Evolutionary conservation across 2,888 invertebrate genomes (phyloP), one percentile per base, ranked within the genome.

Genomic region (Ashinkailepas kermadecensis): DNA sequence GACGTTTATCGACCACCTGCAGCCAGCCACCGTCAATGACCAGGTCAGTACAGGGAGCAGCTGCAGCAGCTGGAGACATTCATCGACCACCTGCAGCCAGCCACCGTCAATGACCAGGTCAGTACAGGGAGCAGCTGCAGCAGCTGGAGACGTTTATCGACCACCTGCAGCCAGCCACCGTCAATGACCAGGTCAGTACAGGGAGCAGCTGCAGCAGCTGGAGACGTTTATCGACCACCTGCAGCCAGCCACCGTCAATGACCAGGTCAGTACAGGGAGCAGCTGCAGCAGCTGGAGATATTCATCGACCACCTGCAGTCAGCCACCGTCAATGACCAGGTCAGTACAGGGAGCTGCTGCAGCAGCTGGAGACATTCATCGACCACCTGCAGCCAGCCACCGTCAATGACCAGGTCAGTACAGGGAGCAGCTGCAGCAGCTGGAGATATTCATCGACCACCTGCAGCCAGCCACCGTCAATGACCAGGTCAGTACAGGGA

Each of bases 61-160:
- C 89, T 99, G 83, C 97, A 97, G 86, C 96, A 98, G 87, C 88
- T 99, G 82, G 97, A 98, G 86, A 91, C 94, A 87, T 98, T 98
- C 86, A 87, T 89, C 82, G 89, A 90, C 82, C 90, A 90, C 86
- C 86, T 92, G 25, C 90, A 91, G 87, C 86, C 89, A 2, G 86
- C 87, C 80, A 89, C 90, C 21, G 91, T 99, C 23, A 99, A 99
- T 88, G 96, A 98, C 86, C 95, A 96, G 88, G 95, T 59, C 23
- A 58, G 79, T 54, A 25, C 12, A n/a, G 39, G 39, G 39, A 97
- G 84, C 90, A 99, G 79, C 89, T 99, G 83, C 97, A 97, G 86
- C 96, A 98, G 87, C 88, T 99, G 82, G 97, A 98, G 86, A 91
- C 94, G 87, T 98, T 98, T 86, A 87, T 89, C 82, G 89, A 90